Base-by-base conservation (phyloP, 2,797 vertebrate genomes). In the Takifugu rubripes region DNA sequence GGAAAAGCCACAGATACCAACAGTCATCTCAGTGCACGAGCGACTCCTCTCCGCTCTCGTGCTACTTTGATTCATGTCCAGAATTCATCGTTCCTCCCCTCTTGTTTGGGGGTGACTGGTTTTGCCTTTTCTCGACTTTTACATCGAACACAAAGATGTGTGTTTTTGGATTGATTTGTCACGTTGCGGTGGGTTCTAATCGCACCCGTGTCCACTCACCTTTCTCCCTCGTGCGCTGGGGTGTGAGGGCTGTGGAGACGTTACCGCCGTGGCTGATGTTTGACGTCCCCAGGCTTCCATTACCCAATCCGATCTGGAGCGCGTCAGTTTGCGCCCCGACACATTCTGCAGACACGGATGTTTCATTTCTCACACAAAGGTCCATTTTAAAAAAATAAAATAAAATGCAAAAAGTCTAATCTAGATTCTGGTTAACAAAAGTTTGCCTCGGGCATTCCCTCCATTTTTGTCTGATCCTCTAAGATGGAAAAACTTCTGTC, bases 231-330 rank as follows among this genome's bases (percentile, higher is more conserved):
- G 46, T 47, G 14, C 56, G 77, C 56, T 62, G 63, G 26, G 84
- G 74, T 36, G 44, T 59, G 50, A 77, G 56, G 26, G 69, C 10
- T 1, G 76, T 45, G 58, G 81, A 75, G 4, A 69, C 72, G 78
- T 89, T 87, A 62, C 89, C 87, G 64, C 71, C 68, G 77, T 85
- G 91, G 75, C 83, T 88, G 82, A 61, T 29, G 79, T 86, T 87
- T 6, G 58, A 42, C 1, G 72, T 50, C 57, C 83, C 88, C 82
- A 82, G 36, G 75, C 82, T 90, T 36, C 81, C 64, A 67, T 85
- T 83, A 3, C 53, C 67, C 44, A 70, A 64, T 45, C 66, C 77
- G 53, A 57, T 81, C 50, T 82, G 70, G 11, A 70, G 61, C 45
- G 66, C 64, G 45, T 68, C 80, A 42, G 66, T 66, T 58, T 81